Evolutionary conservation across 2,888 invertebrate genomes (phyloP).

Genomic region (Ochropleura leucogaster): DNA sequence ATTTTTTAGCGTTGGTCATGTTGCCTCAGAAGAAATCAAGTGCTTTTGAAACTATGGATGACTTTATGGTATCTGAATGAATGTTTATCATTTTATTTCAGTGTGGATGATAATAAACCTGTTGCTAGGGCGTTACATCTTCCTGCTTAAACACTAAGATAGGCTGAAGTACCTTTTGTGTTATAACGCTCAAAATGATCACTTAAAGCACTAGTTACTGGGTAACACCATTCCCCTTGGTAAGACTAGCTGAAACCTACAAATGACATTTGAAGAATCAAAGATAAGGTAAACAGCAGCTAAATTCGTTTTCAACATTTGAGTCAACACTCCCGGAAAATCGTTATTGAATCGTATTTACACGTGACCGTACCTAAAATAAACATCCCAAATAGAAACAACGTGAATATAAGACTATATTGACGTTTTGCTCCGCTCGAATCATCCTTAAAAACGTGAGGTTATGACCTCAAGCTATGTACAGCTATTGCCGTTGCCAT

Average conservation of each 20-base stretch:
- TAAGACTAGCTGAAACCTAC: not conserved
- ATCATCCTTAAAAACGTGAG: slow-evolving; percentile 35
- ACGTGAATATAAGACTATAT: not conserved
- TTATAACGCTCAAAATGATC: not conserved
- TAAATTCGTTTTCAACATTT: slow-evolving; percentile 11
- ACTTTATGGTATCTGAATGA: not conserved
- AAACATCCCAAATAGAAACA: not conserved
- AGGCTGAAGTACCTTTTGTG: not conserved
- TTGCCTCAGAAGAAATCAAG: not conserved
- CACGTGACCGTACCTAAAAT: slow-evolving; percentile 8
- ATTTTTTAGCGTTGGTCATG: slow-evolving; percentile 1
- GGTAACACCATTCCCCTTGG: not conserved
- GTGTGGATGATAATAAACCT: not conserved
- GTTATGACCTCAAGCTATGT: slow-evolving; percentile 33
- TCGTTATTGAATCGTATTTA: not conserved
- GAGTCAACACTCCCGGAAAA: slow-evolving; percentile 1
- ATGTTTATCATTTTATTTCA: not conserved
- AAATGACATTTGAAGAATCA: not conserved
- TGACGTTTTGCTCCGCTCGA: slow-evolving; percentile 6
- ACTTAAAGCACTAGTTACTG: not conserved
- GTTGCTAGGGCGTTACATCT: not conserved
- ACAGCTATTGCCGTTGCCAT: no score
- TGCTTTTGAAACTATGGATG: not conserved
- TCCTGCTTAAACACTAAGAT: not conserved
- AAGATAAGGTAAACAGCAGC: not conserved